Percentiles rank a stretch among this genome's conserved stretches.
These are phyloP conservation scores for Palythoa grandis DNA, from an alignment of 92 coral and sea anemone genomes.

Conservation along the genomic window DNA sequence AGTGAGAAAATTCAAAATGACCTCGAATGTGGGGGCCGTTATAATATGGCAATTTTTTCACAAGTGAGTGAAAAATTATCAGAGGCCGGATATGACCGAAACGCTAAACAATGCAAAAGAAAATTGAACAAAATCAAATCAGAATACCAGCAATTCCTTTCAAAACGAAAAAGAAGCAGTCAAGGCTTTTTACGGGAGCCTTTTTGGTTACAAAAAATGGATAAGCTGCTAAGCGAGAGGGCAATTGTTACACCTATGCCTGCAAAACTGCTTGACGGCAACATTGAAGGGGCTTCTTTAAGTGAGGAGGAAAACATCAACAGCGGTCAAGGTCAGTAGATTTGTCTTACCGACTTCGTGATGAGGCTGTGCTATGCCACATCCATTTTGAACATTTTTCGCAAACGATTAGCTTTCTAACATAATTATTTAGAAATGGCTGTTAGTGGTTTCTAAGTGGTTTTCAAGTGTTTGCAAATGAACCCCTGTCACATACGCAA, in stretches of 20 bases:
- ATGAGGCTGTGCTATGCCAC: neutral
- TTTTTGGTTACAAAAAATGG: neutral
- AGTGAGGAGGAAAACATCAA: neutral
- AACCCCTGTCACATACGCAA: too few relatives aligned
- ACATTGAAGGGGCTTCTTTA: neutral
- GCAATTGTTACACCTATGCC: neutral
- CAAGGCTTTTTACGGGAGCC: neutral
- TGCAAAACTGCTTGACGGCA: neutral
- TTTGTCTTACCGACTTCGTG: neutral
- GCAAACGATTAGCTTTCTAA: too few relatives aligned
- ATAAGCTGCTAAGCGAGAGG: neutral
- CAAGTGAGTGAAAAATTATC: too few relatives aligned
- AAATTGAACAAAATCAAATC: too few relatives aligned
- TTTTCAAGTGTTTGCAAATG: too few relatives aligned
- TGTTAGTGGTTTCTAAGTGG: too few relatives aligned
- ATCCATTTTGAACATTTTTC: neutral
- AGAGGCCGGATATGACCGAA: too few relatives aligned
- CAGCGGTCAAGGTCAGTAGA: neutral
- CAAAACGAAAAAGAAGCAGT: neutral
- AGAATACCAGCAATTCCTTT: neutral
- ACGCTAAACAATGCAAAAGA: too few relatives aligned
- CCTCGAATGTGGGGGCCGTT: too few relatives aligned
- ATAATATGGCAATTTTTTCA: too few relatives aligned
- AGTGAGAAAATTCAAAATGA: too few relatives aligned
- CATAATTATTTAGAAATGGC: too few relatives aligned